Base-by-base conservation (phyloP, 2,113 vertebrate genomes). In the Seriola quinqueradiata region DNA sequence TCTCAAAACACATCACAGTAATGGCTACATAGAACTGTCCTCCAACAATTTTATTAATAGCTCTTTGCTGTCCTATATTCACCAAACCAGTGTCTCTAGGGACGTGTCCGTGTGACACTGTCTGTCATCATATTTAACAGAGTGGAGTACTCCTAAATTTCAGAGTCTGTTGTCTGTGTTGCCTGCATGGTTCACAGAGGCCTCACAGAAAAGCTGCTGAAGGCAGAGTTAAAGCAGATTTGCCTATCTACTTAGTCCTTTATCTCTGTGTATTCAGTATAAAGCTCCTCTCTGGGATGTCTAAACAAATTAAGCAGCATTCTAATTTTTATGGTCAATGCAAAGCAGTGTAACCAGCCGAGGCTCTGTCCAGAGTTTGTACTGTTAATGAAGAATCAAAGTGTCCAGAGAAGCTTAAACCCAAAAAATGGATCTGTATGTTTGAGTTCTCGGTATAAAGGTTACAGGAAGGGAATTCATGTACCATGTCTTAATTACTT, bases 231-330 rank as follows among this genome's bases (percentile, higher is more conserved):
- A 23, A 10, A 76, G 44, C 46, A 55, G 50, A 19, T 84, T 82
- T 87, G 70, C 50, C 23, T 80, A 80, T 86, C 72, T 54, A n/a
- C 57, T 4, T 12, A 4, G 16, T 17, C 25, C 25, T 67, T 40
- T 21, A 61, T 83, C 58, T 21, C 32, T 13, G n/a, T 77, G 13
- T 63, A 16, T 36, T 25, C 25, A 57, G 21, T 19, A 52, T 28
- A 75, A 77, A 23, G 4, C n/a, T 58, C 71, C 9, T 60, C 40
- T 11, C 19, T 60, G 19, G 61, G 17, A 65, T 44, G 48, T 52
- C 42, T 79, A 86, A 14, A 60, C 84, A 90, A 87, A 86, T 81
- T 9, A 72, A 25, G 16, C 7, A 44, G 55, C 32, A 69, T 44
- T 70, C 2, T 36, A 42, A 55, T 3, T 57, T 87, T 60, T 66